Evolutionary conservation across 2,113 vertebrate genomes (phyloP).

Genomic region (Clinocottus analis): DNA sequence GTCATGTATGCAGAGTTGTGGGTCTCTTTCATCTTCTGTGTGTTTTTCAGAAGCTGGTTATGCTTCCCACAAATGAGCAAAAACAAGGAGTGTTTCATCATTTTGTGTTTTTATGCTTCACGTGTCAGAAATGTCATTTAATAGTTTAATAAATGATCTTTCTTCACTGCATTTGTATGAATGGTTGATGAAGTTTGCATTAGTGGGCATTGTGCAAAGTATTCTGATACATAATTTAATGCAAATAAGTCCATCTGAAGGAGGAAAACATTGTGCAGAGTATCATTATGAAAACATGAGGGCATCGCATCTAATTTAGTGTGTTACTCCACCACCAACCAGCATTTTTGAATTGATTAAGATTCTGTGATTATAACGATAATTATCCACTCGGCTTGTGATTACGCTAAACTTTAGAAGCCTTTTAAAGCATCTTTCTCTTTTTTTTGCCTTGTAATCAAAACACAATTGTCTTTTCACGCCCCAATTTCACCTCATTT

Average conservation of each 20-base stretch:
- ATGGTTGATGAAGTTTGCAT: not conserved
- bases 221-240: not conserved
- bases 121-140: too few relatives aligned
- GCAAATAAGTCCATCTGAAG: not conserved
- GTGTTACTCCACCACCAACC: not conserved
- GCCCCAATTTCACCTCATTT: slow-evolving; percentile 12
- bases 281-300: not conserved
- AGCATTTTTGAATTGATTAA: slow-evolving; percentile 1
- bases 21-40: too few relatives aligned
- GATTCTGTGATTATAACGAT: slow-evolving; percentile 25
- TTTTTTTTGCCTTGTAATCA: not conserved
- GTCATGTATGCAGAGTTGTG: too few relatives aligned
- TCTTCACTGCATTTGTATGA: not conserved
- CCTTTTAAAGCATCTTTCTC: not conserved
- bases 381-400: slow-evolving; percentile 15
- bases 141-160: not conserved
- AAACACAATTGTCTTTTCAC: not conserved
- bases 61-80: not conserved
- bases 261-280: not conserved
- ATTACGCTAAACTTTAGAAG: slow-evolving; percentile 12
- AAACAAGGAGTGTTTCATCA: not conserved
- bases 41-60: too few relatives aligned
- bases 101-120: not conserved
- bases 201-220: not conserved
- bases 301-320: not conserved